Evolutionary conservation across 2,888 invertebrate genomes (phyloP).

Genomic region (Chydorus sphaericus): DNA sequence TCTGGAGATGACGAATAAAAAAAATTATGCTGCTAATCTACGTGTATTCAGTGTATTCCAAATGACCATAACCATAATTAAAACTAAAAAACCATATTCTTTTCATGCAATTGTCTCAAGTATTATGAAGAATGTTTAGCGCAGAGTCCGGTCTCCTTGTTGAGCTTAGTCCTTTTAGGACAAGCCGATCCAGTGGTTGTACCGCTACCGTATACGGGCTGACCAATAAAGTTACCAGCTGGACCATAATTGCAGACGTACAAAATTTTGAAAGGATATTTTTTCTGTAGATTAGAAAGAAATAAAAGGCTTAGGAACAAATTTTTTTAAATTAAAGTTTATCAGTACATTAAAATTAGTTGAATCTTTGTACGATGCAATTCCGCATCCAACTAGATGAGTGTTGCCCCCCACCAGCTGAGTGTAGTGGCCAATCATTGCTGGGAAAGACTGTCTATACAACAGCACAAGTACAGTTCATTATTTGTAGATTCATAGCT

Average conservation of each 20-base stretch:
- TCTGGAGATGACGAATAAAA: no score
- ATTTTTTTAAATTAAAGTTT: not conserved
- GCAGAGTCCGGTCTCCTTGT: no score
- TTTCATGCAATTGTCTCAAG: no score
- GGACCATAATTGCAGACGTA: conserved; percentile 23
- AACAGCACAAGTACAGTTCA: not conserved
- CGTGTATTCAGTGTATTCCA: no score
- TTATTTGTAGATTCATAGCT: not conserved
- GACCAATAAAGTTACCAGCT: conserved; percentile 18
- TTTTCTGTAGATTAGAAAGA: not conserved
- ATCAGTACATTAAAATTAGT: conserved; percentile 16
- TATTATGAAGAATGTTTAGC: no score
- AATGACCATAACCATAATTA: no score
- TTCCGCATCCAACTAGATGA: conserved; percentile 28
- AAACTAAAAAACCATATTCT: no score
- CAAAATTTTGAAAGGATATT: conserved; percentile 17
- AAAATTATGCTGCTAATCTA: no score
- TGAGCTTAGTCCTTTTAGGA: no score
- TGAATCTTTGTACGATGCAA: conserved; percentile 22
- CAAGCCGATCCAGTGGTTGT: conserved; percentile 4
- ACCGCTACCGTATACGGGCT: conserved; percentile 16
- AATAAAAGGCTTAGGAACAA: not conserved
- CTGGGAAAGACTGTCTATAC: not conserved
- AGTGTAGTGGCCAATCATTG: conserved; percentile 21
- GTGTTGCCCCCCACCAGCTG: conserved; percentile 30